Evolutionary conservation across 30 jellyfish, hydroid and myxozoan genomes (phyloP).

Genomic region (Aurelia aurita complex sp. Pacific): DNA sequence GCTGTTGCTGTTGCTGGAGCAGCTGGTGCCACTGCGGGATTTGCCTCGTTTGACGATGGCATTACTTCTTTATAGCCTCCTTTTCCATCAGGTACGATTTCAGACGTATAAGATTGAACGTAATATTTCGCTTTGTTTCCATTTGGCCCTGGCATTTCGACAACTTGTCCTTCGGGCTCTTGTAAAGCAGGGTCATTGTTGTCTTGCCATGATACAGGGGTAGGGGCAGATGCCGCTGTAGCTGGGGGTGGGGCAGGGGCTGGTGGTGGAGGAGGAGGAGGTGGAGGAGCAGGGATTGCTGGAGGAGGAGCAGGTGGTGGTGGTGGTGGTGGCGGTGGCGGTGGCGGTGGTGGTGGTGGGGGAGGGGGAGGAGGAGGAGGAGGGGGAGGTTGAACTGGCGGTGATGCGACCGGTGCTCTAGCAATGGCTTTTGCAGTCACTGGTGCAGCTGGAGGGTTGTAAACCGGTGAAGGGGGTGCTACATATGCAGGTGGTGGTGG

Average conservation of each 20-base stretch:
- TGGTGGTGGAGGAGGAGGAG: conserved; percentile 26
- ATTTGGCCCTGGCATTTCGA: conserved; percentile 72
- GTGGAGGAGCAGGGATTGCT: conserved; percentile 37
- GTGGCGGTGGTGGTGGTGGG: conserved; percentile 36
- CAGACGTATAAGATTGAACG: conserved; percentile 76
- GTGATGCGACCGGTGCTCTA: conserved; percentile 39
- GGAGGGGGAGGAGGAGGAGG: conserved; percentile 38
- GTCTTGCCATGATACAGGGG: conserved; percentile 39
- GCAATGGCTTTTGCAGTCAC: conserved; percentile 33
- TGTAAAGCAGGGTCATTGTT: conserved; percentile 35
- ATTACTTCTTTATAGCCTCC: conserved; percentile 65
- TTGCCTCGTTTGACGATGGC: conserved; percentile 21
- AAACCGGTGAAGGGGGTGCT: conserved; percentile 30
- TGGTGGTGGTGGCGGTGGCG: conserved; percentile 36
- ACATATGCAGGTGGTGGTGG: conserved; percentile 54
- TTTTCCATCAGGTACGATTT: conserved; percentile 75
- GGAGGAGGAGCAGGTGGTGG: conserved; percentile 48
- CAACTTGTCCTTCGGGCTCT: conserved; percentile 54
- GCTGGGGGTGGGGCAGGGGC: conserved; percentile 40
- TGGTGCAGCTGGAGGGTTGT: conserved; percentile 33
- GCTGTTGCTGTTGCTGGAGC: background rate
- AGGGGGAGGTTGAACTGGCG: conserved; percentile 28
- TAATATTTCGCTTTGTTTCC: conserved; percentile 55
- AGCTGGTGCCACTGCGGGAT: conserved; percentile 33
- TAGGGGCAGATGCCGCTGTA: conserved; percentile 5